phyloP scores from a whole-genome alignment of 1,140 invertebrate species.

The Chironomus tepperi region DNA sequence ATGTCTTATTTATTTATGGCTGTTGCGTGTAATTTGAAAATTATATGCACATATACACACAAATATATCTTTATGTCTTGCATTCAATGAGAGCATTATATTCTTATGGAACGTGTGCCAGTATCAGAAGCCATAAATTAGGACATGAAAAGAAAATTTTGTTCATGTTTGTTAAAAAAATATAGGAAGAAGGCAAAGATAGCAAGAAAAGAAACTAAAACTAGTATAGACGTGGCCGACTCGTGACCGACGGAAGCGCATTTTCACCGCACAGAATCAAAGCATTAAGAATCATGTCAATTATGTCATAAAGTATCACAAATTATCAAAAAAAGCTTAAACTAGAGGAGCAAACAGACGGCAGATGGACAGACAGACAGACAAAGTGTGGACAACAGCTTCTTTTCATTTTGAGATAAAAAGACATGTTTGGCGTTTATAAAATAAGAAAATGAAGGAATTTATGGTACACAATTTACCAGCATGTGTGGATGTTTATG shows the following conservation, averaged over 20 bases:
- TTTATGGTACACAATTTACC: conserved; percentile 8
- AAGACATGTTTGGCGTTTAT: not conserved
- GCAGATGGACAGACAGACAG: too few relatives aligned
- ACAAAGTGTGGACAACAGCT: too few relatives aligned
- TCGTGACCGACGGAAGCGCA: too few relatives aligned
- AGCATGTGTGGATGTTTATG: not conserved
- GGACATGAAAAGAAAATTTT: not conserved
- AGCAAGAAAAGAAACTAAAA: too few relatives aligned
- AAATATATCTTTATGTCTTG: not conserved
- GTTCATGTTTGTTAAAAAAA: not conserved
- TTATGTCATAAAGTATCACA: too few relatives aligned
- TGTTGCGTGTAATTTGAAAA: conserved; percentile 18
- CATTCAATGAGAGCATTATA: too few relatives aligned
- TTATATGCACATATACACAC: not conserved
- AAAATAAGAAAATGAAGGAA: not conserved
- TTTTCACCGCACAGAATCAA: too few relatives aligned
- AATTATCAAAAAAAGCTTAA: too few relatives aligned
- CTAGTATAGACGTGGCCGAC: too few relatives aligned
- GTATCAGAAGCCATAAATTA: conserved; percentile 18
- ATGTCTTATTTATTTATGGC: not conserved
- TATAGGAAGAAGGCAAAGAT: not conserved
- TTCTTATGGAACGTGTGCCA: not conserved
- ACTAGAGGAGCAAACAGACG: too few relatives aligned
- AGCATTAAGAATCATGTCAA: too few relatives aligned
- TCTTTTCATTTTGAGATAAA: too few relatives aligned